Evolutionary conservation across 2,888 invertebrate species (phyloP).

Genomic region (Neoaliturus tenellus): DNA sequence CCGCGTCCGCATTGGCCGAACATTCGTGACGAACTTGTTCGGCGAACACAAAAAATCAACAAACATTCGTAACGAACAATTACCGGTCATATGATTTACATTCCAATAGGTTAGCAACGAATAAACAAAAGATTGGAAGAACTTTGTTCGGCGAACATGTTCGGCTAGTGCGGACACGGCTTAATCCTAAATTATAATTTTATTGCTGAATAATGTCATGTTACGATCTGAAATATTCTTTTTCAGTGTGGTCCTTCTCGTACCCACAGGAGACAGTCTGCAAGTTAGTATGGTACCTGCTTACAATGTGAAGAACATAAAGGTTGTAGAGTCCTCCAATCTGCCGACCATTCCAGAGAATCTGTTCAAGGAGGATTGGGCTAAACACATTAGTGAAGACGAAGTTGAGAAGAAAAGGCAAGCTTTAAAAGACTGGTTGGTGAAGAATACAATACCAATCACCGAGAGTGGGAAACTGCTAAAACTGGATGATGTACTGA

Average conservation of each 20-base stretch:
- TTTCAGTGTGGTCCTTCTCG: constrained; percentile 20
- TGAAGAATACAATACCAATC: constrained; percentile 70
- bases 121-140: no score
- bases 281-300: neutral
- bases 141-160: no score
- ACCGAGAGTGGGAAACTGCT: constrained; percentile 70
- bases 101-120: no score
- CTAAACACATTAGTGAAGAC: constrained; percentile 36
- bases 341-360: constrained; percentile 37
- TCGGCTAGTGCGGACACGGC: no score
- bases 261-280: neutral
- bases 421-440: constrained; percentile 70
- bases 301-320: constrained; percentile 36
- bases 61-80: no score
- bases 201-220: no score
- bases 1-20: no score
- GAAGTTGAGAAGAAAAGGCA: constrained; percentile 59
- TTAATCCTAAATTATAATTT: no score
- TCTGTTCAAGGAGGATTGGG: constrained; percentile 35
- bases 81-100: no score
- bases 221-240: no score
- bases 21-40: no score
- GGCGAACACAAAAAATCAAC: no score
- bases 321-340: constrained; percentile 9
- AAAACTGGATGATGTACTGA: constrained; percentile 70